phyloP scores from a whole-genome alignment of 2,797 vertebrate genomes.

The Bovichtus variegatus region DNA sequence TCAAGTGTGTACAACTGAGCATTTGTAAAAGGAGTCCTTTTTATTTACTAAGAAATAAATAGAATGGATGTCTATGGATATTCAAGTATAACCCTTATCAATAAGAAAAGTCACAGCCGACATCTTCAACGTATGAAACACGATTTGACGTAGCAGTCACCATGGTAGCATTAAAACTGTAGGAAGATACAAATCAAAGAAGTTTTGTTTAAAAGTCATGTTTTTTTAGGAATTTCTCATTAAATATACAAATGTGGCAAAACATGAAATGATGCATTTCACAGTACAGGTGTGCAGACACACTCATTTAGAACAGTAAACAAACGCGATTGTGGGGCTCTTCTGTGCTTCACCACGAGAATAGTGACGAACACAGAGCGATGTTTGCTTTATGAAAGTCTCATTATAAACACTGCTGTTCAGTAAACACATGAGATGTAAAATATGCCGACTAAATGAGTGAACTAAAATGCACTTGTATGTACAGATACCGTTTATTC shows the following conservation, averaged over 20 bases:
- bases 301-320: background rate
- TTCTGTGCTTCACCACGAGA: background rate
- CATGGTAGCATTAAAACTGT: background rate
- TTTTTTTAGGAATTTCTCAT: background rate
- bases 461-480: constrained; percentile 29
- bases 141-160: background rate
- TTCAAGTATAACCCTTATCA: background rate
- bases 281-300: background rate
- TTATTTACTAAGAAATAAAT: background rate
- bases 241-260: background rate
- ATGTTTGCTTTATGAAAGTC: constrained; percentile 4
- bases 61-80: background rate
- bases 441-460: constrained; percentile 43
- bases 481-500: constrained; percentile 22
- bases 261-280: background rate
- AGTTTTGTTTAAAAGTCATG: background rate
- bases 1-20: background rate
- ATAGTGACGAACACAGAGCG: background rate
- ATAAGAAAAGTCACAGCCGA: background rate
- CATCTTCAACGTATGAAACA: background rate
- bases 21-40: background rate
- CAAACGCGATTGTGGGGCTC: background rate
- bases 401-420: constrained; percentile 6
- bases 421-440: constrained; percentile 28
- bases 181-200: background rate